Percentiles rank a stretch among this genome's conserved stretches.
These are phyloP conservation scores for Cyclura pinguis DNA, from an alignment of 2,797 vertebrate genomes.

Conservation along the genomic window DNA sequence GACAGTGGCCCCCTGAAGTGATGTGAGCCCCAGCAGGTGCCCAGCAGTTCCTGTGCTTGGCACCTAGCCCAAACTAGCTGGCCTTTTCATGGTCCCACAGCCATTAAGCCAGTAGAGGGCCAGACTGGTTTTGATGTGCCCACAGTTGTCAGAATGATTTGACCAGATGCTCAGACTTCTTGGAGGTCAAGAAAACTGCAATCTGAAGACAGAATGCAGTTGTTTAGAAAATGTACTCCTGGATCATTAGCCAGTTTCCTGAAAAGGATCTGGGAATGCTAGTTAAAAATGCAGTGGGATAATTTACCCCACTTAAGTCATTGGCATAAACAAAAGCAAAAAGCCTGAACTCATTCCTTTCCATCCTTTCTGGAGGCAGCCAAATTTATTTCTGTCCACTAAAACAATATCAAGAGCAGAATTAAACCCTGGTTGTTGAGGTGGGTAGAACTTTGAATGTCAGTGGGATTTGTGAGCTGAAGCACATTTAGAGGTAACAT, in stretches of 20 bases:
- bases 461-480: not conserved
- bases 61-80: not conserved
- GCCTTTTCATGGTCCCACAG: not conserved
- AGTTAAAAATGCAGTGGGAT: not conserved
- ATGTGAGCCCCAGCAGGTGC: not conserved
- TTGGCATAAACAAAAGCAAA: slow-evolving; percentile 7
- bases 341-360: not conserved
- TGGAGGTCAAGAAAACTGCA: not conserved
- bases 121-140: not conserved
- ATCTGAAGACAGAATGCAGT: not conserved
- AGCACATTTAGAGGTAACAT: slow-evolving; percentile 16
- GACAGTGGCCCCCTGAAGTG: too few relatives aligned
- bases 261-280: not conserved
- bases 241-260: not conserved
- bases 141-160: not conserved
- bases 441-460: not conserved
- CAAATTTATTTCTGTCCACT: not conserved
- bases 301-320: not conserved
- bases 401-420: not conserved
- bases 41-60: not conserved
- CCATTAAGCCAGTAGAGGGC: not conserved
- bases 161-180: not conserved
- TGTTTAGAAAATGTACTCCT: not conserved
- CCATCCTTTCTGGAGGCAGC: not conserved
- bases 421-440: not conserved